Conservation (phyloP, 2,113 vertebrate genomes). For the Melanostigma gelatinosum region DNA sequence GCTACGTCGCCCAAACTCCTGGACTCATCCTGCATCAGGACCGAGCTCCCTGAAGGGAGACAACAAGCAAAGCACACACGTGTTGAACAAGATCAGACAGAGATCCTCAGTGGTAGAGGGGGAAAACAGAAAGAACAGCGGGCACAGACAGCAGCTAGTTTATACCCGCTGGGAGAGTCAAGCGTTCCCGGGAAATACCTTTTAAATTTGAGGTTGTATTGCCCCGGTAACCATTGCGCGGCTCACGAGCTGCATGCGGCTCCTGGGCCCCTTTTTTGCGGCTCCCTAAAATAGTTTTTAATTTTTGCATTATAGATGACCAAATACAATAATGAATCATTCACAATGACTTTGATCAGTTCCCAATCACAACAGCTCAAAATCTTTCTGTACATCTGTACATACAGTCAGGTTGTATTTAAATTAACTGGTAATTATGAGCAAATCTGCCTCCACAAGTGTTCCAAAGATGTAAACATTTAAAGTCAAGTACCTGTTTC, state of each 20-base stretch:
- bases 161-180: conserved; percentile 70
- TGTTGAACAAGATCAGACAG: conserved; percentile 26
- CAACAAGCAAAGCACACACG: conserved; percentile 31
- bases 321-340: conserved; percentile 76
- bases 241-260: conserved; percentile 80
- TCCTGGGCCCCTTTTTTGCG: conserved; percentile 84
- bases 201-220: conserved; percentile 79
- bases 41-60: conserved; percentile 82
- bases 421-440: neutral
- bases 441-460: too few species aligned
- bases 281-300: conserved; percentile 83
- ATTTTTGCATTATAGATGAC: conserved; percentile 79
- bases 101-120: conserved; percentile 38
- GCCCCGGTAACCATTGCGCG: conserved; percentile 80
- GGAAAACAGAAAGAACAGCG: conserved; percentile 70
- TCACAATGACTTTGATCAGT: conserved; percentile 71
- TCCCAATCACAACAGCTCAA: conserved; percentile 61
- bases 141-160: conserved; percentile 65
- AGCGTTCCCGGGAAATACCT: conserved; percentile 80
- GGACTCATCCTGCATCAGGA: conserved; percentile 90
- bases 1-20: conserved; percentile 86
- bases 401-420: neutral
- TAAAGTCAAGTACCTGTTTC: neutral
- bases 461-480: neutral
- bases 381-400: conserved; percentile 22